Evolutionary conservation across 2,888 invertebrate species (phyloP), one percentile per base, ranked within the genome.

Genomic region (Eupithecia inturbata): DNA sequence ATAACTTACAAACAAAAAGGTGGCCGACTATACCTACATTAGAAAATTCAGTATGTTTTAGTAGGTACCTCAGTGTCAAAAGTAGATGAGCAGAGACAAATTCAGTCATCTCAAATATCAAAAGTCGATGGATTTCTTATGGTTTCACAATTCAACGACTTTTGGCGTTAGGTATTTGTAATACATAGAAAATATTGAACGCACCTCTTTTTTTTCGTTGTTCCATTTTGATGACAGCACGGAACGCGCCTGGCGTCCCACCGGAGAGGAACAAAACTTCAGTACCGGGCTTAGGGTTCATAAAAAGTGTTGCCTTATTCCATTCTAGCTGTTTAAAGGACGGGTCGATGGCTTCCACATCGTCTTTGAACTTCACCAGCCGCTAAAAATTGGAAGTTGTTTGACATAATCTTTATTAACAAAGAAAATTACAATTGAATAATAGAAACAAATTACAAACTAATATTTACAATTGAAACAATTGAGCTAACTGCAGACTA

Each of bases 231-330:
- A 92, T 80, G 74, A 92, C 72, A 22, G 89, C 92, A 63, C 89
- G 86, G 79, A 87, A 92, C 66, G 89, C 90, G 19, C 89, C 91
- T 16, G 89, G 89, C 9, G 87, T 89, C 45, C 84, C 86, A 9
- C 78, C 84, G 79, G 86, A 86, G 39, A 92, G 71, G 73, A 92
- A 82, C 72, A 92, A 73, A 63, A 92, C 87, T 80, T 87, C 84
- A 49, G 89, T 82, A 6, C 89, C 91, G 19, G 87, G 87, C 72
- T 89, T 85, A 10, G 92, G 91, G 78, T 89, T 87, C 92, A 93
- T 92, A 77, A 92, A 80, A 63, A 92, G 76, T 31, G 86, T 83
- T 4, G 89, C 88, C 63, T 85, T 88, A 53, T 87, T 82, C 92
- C 92, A 93, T 70, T 91, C 88, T 62, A 90, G 71, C 33, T 64